Evolutionary conservation across 2,888 invertebrate genomes (phyloP), one percentile per base, ranked within the genome.

Genomic region (Anaspis maculata): DNA sequence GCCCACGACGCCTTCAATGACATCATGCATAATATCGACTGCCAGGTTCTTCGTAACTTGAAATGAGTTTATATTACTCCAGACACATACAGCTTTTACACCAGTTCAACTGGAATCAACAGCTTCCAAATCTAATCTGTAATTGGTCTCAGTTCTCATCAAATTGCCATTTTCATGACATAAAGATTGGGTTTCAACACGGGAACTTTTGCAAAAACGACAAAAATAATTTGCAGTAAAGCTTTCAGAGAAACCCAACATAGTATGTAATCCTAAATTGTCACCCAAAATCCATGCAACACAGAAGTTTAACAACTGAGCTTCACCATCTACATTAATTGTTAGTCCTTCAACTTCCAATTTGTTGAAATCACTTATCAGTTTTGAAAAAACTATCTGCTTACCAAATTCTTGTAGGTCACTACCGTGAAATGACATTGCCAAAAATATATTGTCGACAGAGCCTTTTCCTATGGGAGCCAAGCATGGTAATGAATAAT

Each of bases 191-290:
- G 39, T 41, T 28, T 43, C 43, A 23, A 37, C 23, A 25, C 40
- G 37, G 23, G 26, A 27, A 13, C 31, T 30, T 44, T 32, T 42
- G 42, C 52, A 55, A 29, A 53, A 43, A 29, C 57, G 37, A 35
- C 55, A 56, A 32, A 34, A 52, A 34, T 30, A 36, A 14, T 49
- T 44, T 9, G 7, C 24, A 4, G 7, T 10, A 10, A 24, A 24
- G 10, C 24, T 34, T 16, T 37, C 34, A 15, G 34, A 35, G 13
- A 48, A 45, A 12, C 48, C 50, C 13, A 40, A 34, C 11, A 46
- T 45, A 23, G 38, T 25, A 40, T 51, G 44, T 25, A 48, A 25
- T 2, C 49, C 48, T 22, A 48, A 43, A 37, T 51, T 50, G 27
- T 51, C 48, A 5, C 46, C 49, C 16, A 44, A 21, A 21, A 51